Base-by-base conservation (phyloP, 2,888 invertebrate genomes). In the Acronicta alni region DNA sequence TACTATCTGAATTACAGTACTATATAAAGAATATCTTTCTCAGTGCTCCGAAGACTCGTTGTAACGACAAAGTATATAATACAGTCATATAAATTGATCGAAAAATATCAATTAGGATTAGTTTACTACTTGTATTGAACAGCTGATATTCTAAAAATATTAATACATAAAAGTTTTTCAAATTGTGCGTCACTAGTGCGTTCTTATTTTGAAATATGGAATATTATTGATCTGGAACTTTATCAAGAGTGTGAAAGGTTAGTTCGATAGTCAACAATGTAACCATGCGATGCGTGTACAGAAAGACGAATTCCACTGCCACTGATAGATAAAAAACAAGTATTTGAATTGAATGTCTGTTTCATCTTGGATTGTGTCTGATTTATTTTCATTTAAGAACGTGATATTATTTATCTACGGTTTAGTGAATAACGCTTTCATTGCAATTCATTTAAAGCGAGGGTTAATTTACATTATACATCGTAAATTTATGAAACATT, bases 201-300 rank as follows among this genome's bases (percentile, higher is more conserved):
- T 38, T 56, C n/a, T 35, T 6, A 35, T n/a, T n/a, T 39, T 63
- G 32, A 39, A 47, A 35, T 30, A 72, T 69, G 60, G 45, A 37
- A 46, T 66, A 46, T 42, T 61, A 54, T 59, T 66, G 48, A 66
- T 49, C 44, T 64, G 60, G 46, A 48, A 46, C 16, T 38, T 70
- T 82, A 80, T 83, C 82, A 58, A 54, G n/a, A n/a, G 66, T 74
- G 80, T 82, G 69, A 82, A 82, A 84, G 84, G 84, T 84, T 77
- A 82, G 72, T 67, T 52, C 37, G 62, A 69, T 69, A 66, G 3
- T 45, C 64, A 45, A 67, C 51, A 65, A 35, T 63, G 71, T 62
- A 55, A 52, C 35, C 37, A 16, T 17, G 10, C 20, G 39, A 16
- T 17, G 10, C 20, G 39, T 39, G 8, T 32, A 12, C 38, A 48